Percentiles rank a stretch among this genome's conserved stretches.
phyloP scores from a whole-genome alignment of 2,113 vertebrate species.

The Vireo altiloquus region DNA sequence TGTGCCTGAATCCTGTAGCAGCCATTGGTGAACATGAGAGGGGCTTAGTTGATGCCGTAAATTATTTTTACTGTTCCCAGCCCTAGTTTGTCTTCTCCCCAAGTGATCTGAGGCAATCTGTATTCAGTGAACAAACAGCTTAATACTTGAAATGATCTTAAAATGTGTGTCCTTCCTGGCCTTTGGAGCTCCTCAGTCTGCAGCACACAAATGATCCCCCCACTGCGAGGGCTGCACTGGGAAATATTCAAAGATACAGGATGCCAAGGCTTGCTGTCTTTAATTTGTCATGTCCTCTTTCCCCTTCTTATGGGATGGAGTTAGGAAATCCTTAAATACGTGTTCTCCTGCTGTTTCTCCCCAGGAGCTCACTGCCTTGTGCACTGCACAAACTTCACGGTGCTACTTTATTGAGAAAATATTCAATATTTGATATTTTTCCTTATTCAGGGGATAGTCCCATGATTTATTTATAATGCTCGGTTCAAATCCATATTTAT shows the following conservation, averaged over 20 bases:
- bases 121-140: neutral
- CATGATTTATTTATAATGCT: conserved; percentile 22
- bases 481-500: conserved; percentile 19
- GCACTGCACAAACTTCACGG: neutral
- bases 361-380: neutral
- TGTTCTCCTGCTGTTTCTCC: neutral
- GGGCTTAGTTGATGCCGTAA: neutral
- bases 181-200: neutral
- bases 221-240: neutral
- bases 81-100: neutral
- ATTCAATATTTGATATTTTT: neutral
- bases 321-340: neutral
- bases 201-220: neutral
- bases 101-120: neutral
- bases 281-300: neutral
- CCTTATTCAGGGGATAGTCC: neutral
- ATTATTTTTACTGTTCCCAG: neutral
- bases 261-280: neutral
- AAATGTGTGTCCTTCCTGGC: neutral
- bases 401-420: neutral
- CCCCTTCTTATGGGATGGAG: neutral
- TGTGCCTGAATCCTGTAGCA: neutral
- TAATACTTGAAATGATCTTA: neutral
- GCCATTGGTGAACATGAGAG: neutral
- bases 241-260: neutral